These are phyloP conservation scores for pig (Sus scrofa) DNA, from an alignment of 2,113 vertebrate species.

Conservation along the genomic window T2T-Sscrofa CM000819.6:42644001-42644500, in stretches of 20 bases:
- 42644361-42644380: not conserved
- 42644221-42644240: not conserved
- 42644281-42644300: not conserved
- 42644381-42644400: not conserved
- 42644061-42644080: conserved; percentile 87
- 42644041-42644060: conserved; percentile 88
- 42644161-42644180: not conserved
- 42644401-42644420: not conserved
- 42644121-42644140: conserved; percentile 77
- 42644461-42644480: not conserved
- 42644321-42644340: not conserved
- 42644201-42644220: not conserved
- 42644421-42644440: not conserved
- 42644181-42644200: not conserved
- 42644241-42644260: not conserved
- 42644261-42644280: not conserved
- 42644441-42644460: not conserved
- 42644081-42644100: conserved; percentile 79
- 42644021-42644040: conserved; percentile 86
- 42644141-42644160: conserved; percentile 50
- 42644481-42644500: not conserved
- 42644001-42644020: conserved; percentile 86
- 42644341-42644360: not conserved
- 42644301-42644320: conserved; percentile 14
- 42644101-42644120: conserved; percentile 81